Percentiles rank a stretch among this genome's conserved stretches.
Conservation (phyloP, 2,888 invertebrate genomes). For the Parnassius glacialis region DNA sequence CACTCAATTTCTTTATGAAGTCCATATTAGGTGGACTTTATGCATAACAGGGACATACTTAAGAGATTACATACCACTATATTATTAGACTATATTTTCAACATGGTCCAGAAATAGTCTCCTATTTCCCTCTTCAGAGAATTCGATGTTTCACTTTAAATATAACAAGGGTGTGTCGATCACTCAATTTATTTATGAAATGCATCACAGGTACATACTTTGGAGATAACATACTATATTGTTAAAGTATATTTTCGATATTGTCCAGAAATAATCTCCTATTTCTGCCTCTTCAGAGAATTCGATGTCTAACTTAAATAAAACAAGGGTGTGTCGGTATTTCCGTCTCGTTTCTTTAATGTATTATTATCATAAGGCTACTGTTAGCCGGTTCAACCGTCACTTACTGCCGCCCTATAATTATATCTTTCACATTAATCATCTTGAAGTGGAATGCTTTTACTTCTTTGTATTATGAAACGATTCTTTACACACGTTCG, state of each 20-base stretch:
- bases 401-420: conserved; percentile 41
- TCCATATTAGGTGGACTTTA: no score
- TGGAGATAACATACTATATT: neutral
- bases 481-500: conserved; percentile 10
- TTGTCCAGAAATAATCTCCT: conserved; percentile 7
- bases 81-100: neutral
- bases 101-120: conserved; percentile 6
- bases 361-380: conserved; percentile 17
- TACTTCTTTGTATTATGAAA: conserved; percentile 40
- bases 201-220: no score
- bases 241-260: neutral
- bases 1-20: no score
- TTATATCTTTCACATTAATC: conserved; percentile 49
- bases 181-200: no score
- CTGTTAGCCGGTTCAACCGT: conserved; percentile 35
- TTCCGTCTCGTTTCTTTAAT: conserved; percentile 20
- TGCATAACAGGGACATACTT: no score
- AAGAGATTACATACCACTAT: neutral
- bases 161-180: conserved; percentile 3
- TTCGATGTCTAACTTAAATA: conserved; percentile 12
- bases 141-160: conserved; percentile 15
- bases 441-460: conserved; percentile 44
- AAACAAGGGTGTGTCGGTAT: conserved; percentile 7
- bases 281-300: conserved; percentile 10
- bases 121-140: conserved; percentile 8